These are phyloP conservation scores for Coracopsis vasa DNA, from an alignment of 2,113 vertebrate species.

Conservation along the genomic window DNA sequence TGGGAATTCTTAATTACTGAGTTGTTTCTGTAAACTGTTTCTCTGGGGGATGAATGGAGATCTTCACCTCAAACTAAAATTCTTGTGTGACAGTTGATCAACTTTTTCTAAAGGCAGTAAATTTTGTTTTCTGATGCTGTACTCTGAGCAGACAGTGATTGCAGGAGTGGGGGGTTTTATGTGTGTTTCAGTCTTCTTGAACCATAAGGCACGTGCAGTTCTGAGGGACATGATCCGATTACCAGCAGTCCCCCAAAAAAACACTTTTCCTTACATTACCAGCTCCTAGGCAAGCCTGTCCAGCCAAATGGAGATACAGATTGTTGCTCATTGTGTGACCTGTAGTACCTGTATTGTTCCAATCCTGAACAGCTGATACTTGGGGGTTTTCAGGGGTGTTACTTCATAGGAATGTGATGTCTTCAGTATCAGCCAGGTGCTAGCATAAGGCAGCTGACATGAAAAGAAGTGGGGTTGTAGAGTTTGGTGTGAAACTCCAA, in stretches of 20 bases:
- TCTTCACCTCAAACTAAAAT: not conserved
- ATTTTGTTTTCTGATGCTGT: not conserved
- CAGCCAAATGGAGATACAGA: not conserved
- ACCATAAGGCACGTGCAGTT: not conserved
- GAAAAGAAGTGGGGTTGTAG: not conserved
- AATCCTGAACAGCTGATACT: not conserved
- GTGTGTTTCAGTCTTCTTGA: not conserved
- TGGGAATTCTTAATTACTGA: not conserved
- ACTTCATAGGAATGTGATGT: not conserved
- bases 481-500: not conserved
- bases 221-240: not conserved
- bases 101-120: not conserved
- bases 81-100: not conserved
- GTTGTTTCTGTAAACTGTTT: not conserved
- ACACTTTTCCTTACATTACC: not conserved
- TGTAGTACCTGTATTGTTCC: not conserved
- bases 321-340: not conserved
- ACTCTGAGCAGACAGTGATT: not conserved
- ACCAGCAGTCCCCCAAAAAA: not conserved
- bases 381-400: not conserved
- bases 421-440: not conserved
- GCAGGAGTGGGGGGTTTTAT: not conserved
- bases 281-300: not conserved
- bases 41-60: not conserved
- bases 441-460: not conserved